Evolutionary conservation across 1,140 invertebrate genomes (phyloP), one percentile per base, ranked within the genome.

Genomic region (Drosophila teissieri): DNA sequence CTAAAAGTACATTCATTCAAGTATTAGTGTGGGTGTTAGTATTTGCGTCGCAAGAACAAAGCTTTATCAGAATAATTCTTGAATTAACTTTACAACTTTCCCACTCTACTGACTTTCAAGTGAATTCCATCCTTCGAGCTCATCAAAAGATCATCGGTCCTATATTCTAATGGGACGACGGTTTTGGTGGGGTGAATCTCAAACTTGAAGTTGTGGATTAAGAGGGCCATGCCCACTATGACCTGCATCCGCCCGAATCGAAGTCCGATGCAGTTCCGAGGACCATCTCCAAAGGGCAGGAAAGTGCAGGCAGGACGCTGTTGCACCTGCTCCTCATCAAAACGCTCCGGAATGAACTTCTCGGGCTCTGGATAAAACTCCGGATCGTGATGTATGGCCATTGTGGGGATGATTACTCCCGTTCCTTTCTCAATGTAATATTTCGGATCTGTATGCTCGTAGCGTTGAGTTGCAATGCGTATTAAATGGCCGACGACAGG

Each of bases 161-260:
- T 52, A 14, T 72, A 65, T 15, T 62, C 73, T 1, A 89, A 34
- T 0, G 84, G 84, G 6, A 80, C 57, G n/a, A 51, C 53, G 1
- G 84, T 89, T 31, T 77, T 24, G 5, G 72, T 49, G 0, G 85
- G 39, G 31, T 77, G 55, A 5, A 74, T 24, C 34, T 56, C 61
- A 7, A 92, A 88, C 60, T 90, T 91, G 5, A 67, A 89, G 37
- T 86, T 82, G 4, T 64, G 68, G 14, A 94, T 67, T 40, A 94
- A 69, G n/a, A 86, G 58, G 6, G 91, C 79, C 19, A 94, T 40
- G 51, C 94, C 93, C 7, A 95, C 82, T 80, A 94, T 94, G 3
- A 93, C 93, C 86, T 95, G 94, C 84, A 95, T 91, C 11, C 93
- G 86, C 3, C 94, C 95, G 73, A 96, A 95, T 46, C 95, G 91